Conservation (phyloP, 2,797 vertebrate species). For the Falco berigora region DNA sequence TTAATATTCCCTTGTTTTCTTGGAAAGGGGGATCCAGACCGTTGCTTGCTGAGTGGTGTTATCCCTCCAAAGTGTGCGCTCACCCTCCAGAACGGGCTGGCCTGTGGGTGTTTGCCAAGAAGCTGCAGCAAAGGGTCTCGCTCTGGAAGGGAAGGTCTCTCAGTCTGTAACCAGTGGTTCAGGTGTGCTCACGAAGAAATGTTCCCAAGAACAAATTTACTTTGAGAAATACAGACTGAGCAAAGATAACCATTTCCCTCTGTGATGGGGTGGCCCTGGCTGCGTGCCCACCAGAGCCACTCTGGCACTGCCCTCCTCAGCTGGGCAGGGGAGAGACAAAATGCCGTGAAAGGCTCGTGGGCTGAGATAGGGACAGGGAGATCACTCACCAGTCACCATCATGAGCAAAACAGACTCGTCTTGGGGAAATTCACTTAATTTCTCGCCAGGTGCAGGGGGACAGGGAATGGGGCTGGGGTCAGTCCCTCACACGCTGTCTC, state of each 20-base stretch:
- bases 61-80: rapidly evolving
- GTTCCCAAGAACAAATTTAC: background rate
- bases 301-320: background rate
- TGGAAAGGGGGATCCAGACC: background rate
- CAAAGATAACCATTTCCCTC: background rate
- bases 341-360: background rate
- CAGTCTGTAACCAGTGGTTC: background rate
- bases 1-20: background rate
- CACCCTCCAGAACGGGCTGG: background rate
- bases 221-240: background rate
- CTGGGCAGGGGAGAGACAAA: background rate
- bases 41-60: background rate
- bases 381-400: background rate
- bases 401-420: background rate
- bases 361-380: background rate
- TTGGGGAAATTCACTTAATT: background rate
- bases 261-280: background rate
- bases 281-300: background rate
- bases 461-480: background rate
- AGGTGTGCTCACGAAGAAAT: background rate
- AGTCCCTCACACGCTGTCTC: background rate
- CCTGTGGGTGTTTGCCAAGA: background rate
- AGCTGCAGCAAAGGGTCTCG: background rate
- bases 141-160: background rate
- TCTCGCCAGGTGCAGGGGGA: too few species aligned